Percentiles rank a stretch among this genome's conserved stretches.
phyloP scores from a whole-genome alignment of 2,797 vertebrate species.

The Pseudotriccus pelzelni region DNA sequence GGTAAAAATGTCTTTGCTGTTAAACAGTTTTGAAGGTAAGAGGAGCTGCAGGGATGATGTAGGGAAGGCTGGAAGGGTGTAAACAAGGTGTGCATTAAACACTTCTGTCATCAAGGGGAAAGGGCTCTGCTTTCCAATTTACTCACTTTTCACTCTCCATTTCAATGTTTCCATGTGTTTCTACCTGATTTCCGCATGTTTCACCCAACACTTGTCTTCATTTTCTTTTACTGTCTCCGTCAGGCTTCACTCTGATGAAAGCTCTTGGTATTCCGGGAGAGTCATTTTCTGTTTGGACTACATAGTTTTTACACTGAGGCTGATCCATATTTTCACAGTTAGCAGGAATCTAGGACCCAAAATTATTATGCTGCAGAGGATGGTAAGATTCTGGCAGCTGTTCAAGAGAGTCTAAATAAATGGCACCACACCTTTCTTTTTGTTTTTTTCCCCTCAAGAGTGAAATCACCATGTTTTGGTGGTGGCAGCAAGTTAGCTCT shows the following conservation, averaged over 20 bases:
- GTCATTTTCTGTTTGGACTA: conserved; percentile 85
- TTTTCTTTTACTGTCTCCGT: neutral
- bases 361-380: conserved; percentile 84
- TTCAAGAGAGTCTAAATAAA: conserved; percentile 20
- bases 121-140: neutral
- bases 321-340: conserved; percentile 84
- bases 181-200: neutral
- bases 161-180: neutral
- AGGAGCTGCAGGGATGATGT: neutral
- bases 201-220: neutral
- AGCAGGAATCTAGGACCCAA: conserved; percentile 83
- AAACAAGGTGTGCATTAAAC: neutral
- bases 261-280: conserved; percentile 77
- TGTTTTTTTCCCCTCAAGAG: neutral
- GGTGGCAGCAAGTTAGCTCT: neutral
- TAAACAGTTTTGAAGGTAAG: neutral
- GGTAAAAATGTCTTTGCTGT: neutral
- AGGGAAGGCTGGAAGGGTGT: neutral
- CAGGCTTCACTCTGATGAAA: conserved; percentile 76
- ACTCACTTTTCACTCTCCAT: neutral
- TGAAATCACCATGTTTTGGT: neutral
- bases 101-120: neutral
- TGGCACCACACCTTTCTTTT: neutral
- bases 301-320: conserved; percentile 81
- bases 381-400: conserved; percentile 73